Base-by-base conservation (phyloP, 2,888 invertebrate genomes). In the Catocala sponsa region DNA sequence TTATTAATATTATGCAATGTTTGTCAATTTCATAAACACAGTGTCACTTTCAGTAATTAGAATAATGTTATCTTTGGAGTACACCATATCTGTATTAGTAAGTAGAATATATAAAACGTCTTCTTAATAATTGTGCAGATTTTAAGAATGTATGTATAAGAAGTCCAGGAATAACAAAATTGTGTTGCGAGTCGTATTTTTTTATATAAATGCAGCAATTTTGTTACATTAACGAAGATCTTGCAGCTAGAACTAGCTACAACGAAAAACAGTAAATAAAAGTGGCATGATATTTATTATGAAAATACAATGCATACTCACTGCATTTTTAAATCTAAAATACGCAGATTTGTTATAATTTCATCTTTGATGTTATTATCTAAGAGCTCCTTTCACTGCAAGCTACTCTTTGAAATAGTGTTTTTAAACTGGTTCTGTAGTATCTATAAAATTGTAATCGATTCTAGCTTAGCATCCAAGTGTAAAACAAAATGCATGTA, bases 401-500 rank as follows among this genome's bases (percentile, higher is more conserved):
- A 32, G 38, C 1, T 4, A 10, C 35, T 11, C 12, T 25, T n/a
- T 52, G 32, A 53, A 43, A 43, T 54, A 49, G 12, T 32, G 35
- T 12, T 57, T 12, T 43, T 25, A 57, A 42, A 25, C 41, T 38
- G 41, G 44, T 41, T 48, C 13, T 44, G 42, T 38, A 43, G 33
- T 53, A 25, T 72, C 41, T 73, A 59, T 65, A 47, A 32, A 49
- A 61, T 49, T 60, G 46, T 67, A 76, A 70, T 66, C 49, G 38
- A 69, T 57, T 55, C 56, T 58, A 69, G 77, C 63, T 68, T 76
- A 58, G 51, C 51, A 66, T 65, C 57, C 58, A 67, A 55, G 15
- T 64, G 56, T 62, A 70, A 51, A 60, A 55, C 38, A 59, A 61
- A 57, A 65, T 63, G 59, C 64, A 72, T 61, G 70, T 60, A 66